A percentile compares a stretch with the other conserved stretches of the same genome.
Conservation (phyloP, 2,888 invertebrate species). For the Acleris laterana region DNA sequence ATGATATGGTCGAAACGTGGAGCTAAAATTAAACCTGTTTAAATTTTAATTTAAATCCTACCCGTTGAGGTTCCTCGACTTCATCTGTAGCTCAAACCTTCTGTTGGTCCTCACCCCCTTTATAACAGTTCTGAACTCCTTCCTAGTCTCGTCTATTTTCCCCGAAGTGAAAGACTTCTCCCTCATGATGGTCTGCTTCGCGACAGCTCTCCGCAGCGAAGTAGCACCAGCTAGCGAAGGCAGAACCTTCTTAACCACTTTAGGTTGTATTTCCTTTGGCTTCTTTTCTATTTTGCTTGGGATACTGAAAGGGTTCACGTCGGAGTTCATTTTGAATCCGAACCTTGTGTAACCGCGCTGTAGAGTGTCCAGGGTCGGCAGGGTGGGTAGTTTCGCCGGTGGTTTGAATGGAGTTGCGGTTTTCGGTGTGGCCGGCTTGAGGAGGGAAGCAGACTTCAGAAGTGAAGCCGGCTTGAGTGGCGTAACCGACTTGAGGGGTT, state of each 20-base stretch:
- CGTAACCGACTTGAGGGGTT: constrained; percentile 32
- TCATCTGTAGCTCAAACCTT: constrained; percentile 89
- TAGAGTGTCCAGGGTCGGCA: constrained; percentile 52
- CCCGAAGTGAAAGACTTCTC: constrained; percentile 65
- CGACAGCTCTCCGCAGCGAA: constrained; percentile 52
- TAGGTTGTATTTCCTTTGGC: constrained; percentile 47
- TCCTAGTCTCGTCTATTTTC: constrained; percentile 59
- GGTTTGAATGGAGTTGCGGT: constrained; percentile 51
- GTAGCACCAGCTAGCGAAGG: constrained; percentile 62
- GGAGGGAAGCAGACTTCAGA: constrained; percentile 6
- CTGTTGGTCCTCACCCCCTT: constrained; percentile 89
- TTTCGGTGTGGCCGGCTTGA: constrained; percentile 41
- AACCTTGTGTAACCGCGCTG: constrained; percentile 72
- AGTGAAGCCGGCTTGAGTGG: constrained; percentile 8
- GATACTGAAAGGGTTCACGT: constrained; percentile 70
- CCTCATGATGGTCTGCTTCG: constrained; percentile 66
- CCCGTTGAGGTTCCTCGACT: constrained; percentile 79
- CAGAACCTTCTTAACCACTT: constrained; percentile 43
- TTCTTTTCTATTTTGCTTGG: constrained; percentile 48
- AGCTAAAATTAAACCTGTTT: too few relatives aligned
- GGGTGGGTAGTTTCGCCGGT: constrained; percentile 45
- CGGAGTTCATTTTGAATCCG: constrained; percentile 77
- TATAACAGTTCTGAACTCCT: constrained; percentile 76
- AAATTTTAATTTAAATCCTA: not conserved
- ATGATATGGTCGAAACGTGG: too few relatives aligned